These are phyloP conservation scores for Squalus acanthias DNA, from an alignment of 2,797 vertebrate genomes.

Conservation along the genomic window DNA sequence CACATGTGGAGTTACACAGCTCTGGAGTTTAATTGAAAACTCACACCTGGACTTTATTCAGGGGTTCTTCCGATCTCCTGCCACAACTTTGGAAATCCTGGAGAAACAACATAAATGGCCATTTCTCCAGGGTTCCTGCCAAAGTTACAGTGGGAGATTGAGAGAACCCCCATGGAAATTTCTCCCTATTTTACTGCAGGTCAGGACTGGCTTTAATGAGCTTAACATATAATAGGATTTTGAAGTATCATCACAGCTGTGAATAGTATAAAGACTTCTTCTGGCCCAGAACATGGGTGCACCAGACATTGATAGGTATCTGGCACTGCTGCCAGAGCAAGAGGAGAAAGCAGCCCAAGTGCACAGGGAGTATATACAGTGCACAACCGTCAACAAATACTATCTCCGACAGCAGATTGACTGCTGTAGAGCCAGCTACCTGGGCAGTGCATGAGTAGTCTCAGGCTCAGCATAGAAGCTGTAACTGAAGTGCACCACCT, in stretches of 20 bases:
- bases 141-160: not conserved
- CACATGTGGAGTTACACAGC: not conserved
- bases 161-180: not conserved
- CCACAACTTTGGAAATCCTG: not conserved
- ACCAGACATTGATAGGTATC: not conserved
- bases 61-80: not conserved
- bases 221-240: not conserved
- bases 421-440: not conserved
- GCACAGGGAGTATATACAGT: not conserved
- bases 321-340: not conserved
- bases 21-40: not conserved
- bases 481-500: not conserved
- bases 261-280: not conserved
- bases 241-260: not conserved
- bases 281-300: not conserved
- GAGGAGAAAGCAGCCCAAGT: not conserved
- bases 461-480: too few species aligned
- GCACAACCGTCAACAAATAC: too few species aligned
- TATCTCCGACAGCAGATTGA: not conserved
- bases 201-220: not conserved
- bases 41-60: not conserved
- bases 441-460: not conserved
- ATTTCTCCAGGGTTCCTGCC: not conserved
- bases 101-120: not conserved
- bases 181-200: not conserved